Conservation (phyloP, 2,888 invertebrate genomes). For the Pomacea canaliculata region DNA sequence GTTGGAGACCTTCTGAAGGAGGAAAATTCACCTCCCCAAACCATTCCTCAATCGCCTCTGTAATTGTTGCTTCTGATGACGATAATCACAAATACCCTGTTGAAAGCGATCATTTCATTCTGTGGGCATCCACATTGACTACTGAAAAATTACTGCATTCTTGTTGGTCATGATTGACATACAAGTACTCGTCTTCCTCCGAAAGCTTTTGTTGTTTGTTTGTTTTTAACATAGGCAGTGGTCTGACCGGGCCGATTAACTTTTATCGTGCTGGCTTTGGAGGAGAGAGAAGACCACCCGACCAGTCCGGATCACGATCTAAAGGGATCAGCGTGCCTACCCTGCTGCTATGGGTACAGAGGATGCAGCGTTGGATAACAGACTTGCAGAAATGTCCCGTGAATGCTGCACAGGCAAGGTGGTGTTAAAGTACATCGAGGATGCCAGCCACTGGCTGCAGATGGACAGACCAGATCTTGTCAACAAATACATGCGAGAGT, state of each 20-base stretch:
- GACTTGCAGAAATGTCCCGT: slow-evolving; percentile 33
- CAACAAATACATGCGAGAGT: slow-evolving; percentile 77
- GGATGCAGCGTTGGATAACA: slow-evolving; percentile 45
- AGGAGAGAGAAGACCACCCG: not conserved
- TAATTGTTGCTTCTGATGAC: no score
- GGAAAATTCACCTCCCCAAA: no score
- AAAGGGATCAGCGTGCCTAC: slow-evolving; percentile 39
- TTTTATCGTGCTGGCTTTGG: slow-evolving; percentile 31
- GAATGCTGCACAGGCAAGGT: slow-evolving; percentile 18
- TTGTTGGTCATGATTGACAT: no score
- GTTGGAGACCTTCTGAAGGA: no score
- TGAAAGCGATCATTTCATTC: no score
- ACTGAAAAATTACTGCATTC: no score
- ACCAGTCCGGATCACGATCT: not conserved
- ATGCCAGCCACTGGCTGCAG: slow-evolving; percentile 82
- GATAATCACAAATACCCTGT: no score
- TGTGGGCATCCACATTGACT: no score
- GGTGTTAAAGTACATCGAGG: slow-evolving; percentile 71
- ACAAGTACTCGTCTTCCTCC: no score
- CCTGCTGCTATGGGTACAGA: slow-evolving; percentile 52
- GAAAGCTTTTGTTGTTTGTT: no score
- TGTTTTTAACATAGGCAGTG: slow-evolving; percentile 3
- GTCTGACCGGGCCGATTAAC: slow-evolving; percentile 31
- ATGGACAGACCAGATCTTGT: slow-evolving; percentile 79
- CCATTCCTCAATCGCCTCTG: no score